Evolutionary conservation across 1,140 invertebrate species (phyloP).

Genomic region (Antheraea pernyi): DNA sequence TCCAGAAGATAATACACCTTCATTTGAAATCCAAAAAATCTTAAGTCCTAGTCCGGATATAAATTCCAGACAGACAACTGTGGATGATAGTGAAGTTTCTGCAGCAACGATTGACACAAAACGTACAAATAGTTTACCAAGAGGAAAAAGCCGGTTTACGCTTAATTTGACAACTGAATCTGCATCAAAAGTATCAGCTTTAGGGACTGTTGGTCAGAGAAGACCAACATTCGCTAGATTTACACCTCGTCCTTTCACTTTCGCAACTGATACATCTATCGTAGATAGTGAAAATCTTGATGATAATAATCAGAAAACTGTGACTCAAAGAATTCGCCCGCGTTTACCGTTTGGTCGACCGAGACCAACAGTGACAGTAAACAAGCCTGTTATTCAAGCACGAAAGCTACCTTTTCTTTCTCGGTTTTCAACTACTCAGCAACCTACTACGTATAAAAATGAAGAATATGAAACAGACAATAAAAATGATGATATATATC

Average conservation of each 20-base stretch:
- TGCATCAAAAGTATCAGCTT: constrained; percentile 32
- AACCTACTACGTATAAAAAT: constrained; percentile 28
- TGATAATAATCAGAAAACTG: constrained; percentile 25
- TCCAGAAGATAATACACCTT: constrained; percentile 38
- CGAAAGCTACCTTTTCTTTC: constrained; percentile 56
- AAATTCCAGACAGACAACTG: constrained; percentile 42
- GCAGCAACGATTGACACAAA: constrained; percentile 62
- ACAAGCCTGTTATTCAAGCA: constrained; percentile 36
- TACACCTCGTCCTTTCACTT: constrained; percentile 65
- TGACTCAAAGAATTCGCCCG: constrained; percentile 38
- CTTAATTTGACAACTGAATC: constrained; percentile 45
- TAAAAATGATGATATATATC: constrained; percentile 78
- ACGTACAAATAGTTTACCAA: constrained; percentile 44
- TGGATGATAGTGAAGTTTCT: constrained; percentile 64
- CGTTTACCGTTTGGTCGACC: constrained; percentile 49
- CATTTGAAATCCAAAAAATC: constrained; percentile 39
- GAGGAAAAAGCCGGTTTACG: constrained; percentile 54
- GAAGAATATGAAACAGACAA: constrained; percentile 63
- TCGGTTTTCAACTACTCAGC: constrained; percentile 37
- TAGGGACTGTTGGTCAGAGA: constrained; percentile 37
- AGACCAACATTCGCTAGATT: constrained; percentile 66
- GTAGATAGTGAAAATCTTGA: constrained; percentile 29
- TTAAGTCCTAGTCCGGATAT: constrained; percentile 33
- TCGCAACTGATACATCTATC: constrained; percentile 33
- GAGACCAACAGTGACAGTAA: constrained; percentile 31